Evolutionary conservation across 2,797 vertebrate species (phyloP).

Genomic region (Brotula barbata): DNA sequence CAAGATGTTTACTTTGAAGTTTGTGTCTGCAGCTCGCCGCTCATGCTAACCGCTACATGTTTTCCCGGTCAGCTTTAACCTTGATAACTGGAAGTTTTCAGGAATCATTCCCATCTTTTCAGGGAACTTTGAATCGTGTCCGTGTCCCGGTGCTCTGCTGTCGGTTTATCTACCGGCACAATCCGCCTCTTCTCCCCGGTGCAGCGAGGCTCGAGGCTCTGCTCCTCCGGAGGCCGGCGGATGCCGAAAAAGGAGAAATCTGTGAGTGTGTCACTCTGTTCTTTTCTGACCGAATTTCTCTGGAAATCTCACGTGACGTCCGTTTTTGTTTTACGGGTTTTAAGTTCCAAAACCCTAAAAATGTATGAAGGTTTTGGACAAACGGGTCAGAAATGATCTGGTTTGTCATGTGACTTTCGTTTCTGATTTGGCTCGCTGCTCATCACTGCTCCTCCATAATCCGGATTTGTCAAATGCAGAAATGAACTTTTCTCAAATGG

Average conservation of each 20-base stretch:
- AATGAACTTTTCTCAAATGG: too few relatives aligned
- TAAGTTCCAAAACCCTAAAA: too few relatives aligned
- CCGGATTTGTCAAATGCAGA: too few relatives aligned
- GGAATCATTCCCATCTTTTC: rapidly evolving
- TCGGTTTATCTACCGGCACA: background rate
- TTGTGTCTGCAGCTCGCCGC: background rate
- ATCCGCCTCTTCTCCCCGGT: background rate
- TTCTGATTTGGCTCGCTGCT: too few relatives aligned
- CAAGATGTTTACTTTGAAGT: slow-evolving; percentile 2
- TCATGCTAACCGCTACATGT: slow-evolving; percentile 26
- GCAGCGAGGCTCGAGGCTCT: rapidly evolving
- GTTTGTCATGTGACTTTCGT: too few relatives aligned
- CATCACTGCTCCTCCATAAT: too few relatives aligned
- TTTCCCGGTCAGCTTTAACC: background rate
- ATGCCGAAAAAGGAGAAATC: slow-evolving; percentile 60
- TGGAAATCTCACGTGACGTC: too few relatives aligned
- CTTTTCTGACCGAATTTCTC: too few relatives aligned
- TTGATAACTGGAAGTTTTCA: background rate
- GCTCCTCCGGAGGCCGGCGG: background rate
- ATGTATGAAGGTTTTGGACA: too few relatives aligned
- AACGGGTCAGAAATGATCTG: too few relatives aligned
- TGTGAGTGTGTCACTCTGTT: slow-evolving; percentile 19
- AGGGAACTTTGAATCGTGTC: background rate
- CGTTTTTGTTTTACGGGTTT: too few relatives aligned
- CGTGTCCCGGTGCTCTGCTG: background rate